These are phyloP conservation scores for Hypomesus transpacificus DNA, from an alignment of 2,113 vertebrate genomes.

Conservation along the genomic window DNA sequence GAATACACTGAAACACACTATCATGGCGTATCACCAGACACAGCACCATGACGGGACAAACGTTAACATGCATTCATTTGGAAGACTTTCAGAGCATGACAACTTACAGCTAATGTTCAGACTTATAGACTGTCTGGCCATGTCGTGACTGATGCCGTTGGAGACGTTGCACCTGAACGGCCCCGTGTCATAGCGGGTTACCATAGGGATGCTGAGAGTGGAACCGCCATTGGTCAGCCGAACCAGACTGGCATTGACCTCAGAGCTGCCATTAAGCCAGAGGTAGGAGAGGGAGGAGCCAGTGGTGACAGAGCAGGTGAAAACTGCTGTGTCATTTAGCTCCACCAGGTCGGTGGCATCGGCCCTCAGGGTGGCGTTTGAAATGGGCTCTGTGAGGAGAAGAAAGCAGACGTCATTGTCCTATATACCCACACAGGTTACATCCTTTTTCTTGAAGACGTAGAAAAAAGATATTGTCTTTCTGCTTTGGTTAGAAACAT, in stretches of 20 bases:
- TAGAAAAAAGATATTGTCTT: too few species aligned
- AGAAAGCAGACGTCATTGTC: neutral
- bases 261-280: slow-evolving; percentile 52
- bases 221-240: slow-evolving; percentile 34
- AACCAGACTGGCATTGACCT: slow-evolving; percentile 16
- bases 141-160: slow-evolving; percentile 53
- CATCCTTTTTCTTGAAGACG: too few species aligned
- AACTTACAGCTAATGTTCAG: slow-evolving; percentile 72
- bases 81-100: too few species aligned
- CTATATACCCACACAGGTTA: too few species aligned
- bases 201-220: slow-evolving; percentile 45
- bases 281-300: slow-evolving; percentile 49
- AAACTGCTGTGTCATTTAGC: slow-evolving; percentile 57
- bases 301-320: slow-evolving; percentile 51
- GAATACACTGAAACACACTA: too few species aligned
- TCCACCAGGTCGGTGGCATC: slow-evolving; percentile 56
- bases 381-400: slow-evolving; percentile 56
- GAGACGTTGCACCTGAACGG: slow-evolving; percentile 54
- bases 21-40: too few species aligned
- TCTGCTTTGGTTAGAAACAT: neutral
- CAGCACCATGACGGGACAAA: too few species aligned
- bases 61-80: too few species aligned
- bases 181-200: slow-evolving; percentile 57
- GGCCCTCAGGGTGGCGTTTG: slow-evolving; percentile 43
- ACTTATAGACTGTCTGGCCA: slow-evolving; percentile 20